These are phyloP conservation scores for Enteromius mattozi DNA, from an alignment of 2,797 vertebrate genomes.

Conservation along the genomic window DNA sequence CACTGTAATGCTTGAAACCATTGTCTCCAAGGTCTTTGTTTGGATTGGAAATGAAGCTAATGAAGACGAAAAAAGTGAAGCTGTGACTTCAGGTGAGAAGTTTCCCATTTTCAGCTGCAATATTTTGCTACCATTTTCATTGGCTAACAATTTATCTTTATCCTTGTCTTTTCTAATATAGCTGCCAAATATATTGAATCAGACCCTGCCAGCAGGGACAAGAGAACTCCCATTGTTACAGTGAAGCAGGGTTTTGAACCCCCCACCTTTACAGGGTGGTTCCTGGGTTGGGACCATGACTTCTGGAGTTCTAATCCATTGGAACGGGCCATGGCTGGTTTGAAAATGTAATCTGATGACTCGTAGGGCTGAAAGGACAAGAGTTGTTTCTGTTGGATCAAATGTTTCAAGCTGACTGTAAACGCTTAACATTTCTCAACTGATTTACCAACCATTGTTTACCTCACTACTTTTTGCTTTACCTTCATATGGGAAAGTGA, in stretches of 20 bases:
- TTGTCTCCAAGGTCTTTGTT: conserved; percentile 81
- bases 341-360: conserved; percentile 68
- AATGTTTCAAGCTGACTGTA: background rate
- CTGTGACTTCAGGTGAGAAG: conserved; percentile 78
- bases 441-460: background rate
- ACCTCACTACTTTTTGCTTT: background rate
- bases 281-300: conserved; percentile 68
- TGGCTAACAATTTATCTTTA: background rate
- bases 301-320: conserved; percentile 71
- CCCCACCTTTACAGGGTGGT: conserved; percentile 70
- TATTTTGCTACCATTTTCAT: background rate
- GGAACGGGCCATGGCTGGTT: conserved; percentile 77
- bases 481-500: background rate
- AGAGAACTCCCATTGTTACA: conserved; percentile 61
- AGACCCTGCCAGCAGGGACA: conserved; percentile 80
- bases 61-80: conserved; percentile 85
- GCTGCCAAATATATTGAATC: conserved; percentile 83
- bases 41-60: conserved; percentile 88
- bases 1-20: background rate
- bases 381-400: conserved; percentile 1
- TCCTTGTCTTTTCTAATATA: conserved; percentile 56
- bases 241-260: conserved; percentile 65
- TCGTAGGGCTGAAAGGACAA: background rate
- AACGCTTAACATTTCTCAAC: background rate
- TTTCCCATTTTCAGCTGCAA: background rate